Percentiles rank a stretch among this genome's conserved stretches.
phyloP scores from a whole-genome alignment of 2,888 invertebrate genomes.

The Himalopsyche japonica region DNA sequence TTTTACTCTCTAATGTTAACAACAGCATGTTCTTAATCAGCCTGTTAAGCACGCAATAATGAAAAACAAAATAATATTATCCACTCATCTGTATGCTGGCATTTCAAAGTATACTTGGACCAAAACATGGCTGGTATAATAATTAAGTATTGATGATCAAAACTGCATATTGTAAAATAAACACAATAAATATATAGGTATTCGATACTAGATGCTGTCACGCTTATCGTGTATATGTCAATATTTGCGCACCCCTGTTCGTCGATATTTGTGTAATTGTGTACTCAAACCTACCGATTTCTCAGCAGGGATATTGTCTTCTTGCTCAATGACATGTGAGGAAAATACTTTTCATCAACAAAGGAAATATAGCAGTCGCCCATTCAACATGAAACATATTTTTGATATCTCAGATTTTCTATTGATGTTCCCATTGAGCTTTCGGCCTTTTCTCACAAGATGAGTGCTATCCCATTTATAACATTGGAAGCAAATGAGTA shows the following conservation, averaged over 20 bases:
- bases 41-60: no score
- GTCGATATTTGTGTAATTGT: conserved; percentile 20
- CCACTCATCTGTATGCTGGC: no score
- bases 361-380: neutral
- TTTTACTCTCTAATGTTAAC: no score
- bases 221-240: neutral
- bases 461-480: neutral
- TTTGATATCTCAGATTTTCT: neutral
- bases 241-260: neutral
- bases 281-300: conserved; percentile 11
- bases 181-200: no score
- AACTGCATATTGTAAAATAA: no score
- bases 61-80: no score
- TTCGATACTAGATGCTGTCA: no score
- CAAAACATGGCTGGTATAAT: no score
- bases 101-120: no score
- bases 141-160: no score
- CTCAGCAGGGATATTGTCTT: conserved; percentile 22
- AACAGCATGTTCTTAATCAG: no score
- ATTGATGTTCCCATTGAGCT: neutral
- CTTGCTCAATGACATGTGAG: conserved; percentile 22
- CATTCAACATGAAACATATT: neutral
- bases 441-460: neutral
- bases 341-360: conserved; percentile 16
- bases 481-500: no score